phyloP scores from a whole-genome alignment of 2,888 invertebrate genomes.

The Drosophila pseudotalamancana region DNA sequence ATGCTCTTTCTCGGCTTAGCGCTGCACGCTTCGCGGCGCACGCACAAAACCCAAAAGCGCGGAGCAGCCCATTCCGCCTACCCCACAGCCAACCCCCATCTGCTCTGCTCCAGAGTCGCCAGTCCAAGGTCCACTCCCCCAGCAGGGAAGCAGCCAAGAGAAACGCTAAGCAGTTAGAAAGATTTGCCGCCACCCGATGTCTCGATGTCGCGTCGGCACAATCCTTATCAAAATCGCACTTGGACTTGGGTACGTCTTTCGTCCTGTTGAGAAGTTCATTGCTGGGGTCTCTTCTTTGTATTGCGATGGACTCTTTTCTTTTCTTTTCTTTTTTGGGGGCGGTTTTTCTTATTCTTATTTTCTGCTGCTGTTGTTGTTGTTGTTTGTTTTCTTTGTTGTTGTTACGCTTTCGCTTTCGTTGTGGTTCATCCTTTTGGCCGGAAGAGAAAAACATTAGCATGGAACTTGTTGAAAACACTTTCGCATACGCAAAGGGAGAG shows the following conservation, averaged over 20 bases:
- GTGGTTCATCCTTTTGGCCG: constrained; percentile 54
- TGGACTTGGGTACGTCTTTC: constrained; percentile 47
- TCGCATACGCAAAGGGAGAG: constrained; percentile 45
- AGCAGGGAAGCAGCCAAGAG: background rate
- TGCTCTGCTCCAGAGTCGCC: too few relatives aligned
- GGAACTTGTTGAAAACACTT: constrained; percentile 79
- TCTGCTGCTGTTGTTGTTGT: background rate
- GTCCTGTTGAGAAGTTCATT: constrained; percentile 65
- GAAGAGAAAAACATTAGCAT: constrained; percentile 43
- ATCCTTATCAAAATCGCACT: constrained; percentile 60
- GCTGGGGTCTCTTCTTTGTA: constrained; percentile 54
- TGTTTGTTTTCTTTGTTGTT: constrained; percentile 23
- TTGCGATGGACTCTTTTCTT: constrained; percentile 63
- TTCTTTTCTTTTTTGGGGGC: too few relatives aligned
- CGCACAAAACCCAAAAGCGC: constrained; percentile 28
- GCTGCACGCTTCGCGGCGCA: constrained; percentile 75
- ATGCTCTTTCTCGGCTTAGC: constrained; percentile 79
- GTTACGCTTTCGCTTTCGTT: constrained; percentile 49
- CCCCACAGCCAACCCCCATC: too few relatives aligned
- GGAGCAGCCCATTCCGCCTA: too few relatives aligned
- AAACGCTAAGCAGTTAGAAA: constrained; percentile 24
- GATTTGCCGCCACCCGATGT: constrained; percentile 25
- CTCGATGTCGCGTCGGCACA: constrained; percentile 40
- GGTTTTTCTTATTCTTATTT: constrained; percentile 29
- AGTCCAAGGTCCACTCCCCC: background rate